Evolutionary conservation across 2,113 vertebrate genomes (phyloP).

Genomic region (Orthonyx spaldingii): DNA sequence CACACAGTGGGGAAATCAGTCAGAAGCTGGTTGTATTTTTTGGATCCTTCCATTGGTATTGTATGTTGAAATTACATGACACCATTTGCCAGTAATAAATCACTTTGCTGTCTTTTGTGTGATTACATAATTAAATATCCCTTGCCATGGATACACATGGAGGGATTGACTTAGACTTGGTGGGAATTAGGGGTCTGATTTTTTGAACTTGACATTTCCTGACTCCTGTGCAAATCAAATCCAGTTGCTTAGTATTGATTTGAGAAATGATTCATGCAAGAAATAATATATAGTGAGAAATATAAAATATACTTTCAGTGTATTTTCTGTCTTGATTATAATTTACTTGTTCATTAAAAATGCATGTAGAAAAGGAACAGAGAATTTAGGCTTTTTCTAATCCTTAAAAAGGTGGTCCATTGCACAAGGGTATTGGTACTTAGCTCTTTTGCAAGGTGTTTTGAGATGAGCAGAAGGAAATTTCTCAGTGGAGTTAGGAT

Average conservation of each 20-base stretch:
- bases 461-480: not conserved
- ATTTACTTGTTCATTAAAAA: constrained; percentile 45
- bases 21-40: constrained; percentile 47
- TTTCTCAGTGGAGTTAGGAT: not conserved
- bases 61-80: constrained; percentile 29
- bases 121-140: constrained; percentile 53
- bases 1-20: not conserved
- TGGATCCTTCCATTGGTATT: constrained; percentile 46
- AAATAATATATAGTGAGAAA: constrained; percentile 8
- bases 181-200: constrained; percentile 42
- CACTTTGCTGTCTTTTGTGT: constrained; percentile 3
- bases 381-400: not conserved
- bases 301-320: not conserved
- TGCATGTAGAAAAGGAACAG: constrained; percentile 9
- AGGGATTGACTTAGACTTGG: constrained; percentile 36
- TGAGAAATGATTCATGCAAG: constrained; percentile 48
- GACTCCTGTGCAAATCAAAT: constrained; percentile 61
- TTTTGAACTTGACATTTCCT: constrained; percentile 64
- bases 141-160: not conserved
- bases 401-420: not conserved
- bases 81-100: constrained; percentile 53
- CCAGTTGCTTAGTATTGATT: constrained; percentile 18
- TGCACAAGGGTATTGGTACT: not conserved
- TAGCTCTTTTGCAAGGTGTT: not conserved
- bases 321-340: constrained; percentile 11